Evolutionary conservation across 2,888 invertebrate genomes (phyloP).

Genomic region (Notocelia uddmanniana): DNA sequence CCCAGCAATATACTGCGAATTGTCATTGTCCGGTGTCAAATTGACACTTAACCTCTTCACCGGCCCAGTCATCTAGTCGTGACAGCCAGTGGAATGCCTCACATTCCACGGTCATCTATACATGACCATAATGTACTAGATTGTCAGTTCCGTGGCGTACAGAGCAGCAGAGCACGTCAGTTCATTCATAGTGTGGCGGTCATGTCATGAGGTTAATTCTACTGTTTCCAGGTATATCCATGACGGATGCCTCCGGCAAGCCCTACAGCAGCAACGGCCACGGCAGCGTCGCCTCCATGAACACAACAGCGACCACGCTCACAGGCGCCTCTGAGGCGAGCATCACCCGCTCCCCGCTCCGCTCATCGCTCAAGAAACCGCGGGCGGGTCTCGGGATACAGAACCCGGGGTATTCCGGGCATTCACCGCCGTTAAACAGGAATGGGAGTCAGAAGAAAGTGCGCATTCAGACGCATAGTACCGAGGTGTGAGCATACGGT

Average conservation of each 20-base stretch:
- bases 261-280: slow-evolving; percentile 89
- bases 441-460: slow-evolving; percentile 96
- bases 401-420: slow-evolving; percentile 93
- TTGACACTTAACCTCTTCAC: too few species aligned
- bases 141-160: too few species aligned
- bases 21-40: too few species aligned
- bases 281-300: slow-evolving; percentile 90
- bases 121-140: too few species aligned
- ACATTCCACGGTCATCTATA: too few species aligned
- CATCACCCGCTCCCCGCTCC: slow-evolving; percentile 76
- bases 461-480: slow-evolving; percentile 96
- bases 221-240: slow-evolving; percentile 88
- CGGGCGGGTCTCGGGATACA: slow-evolving; percentile 91
- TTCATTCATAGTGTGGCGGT: too few species aligned
- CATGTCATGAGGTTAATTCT: neutral
- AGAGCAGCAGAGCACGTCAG: too few species aligned
- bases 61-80: too few species aligned
- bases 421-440: slow-evolving; percentile 92
- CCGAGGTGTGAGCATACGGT: slow-evolving; percentile 88
- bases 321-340: slow-evolving; percentile 84
- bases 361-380: slow-evolving; percentile 94
- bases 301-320: slow-evolving; percentile 89
- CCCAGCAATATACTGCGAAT: too few species aligned
- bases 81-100: too few species aligned
- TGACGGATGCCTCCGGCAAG: slow-evolving; percentile 95